Conservation (phyloP, 2,113 vertebrate genomes). For the Scomber scombrus region DNA sequence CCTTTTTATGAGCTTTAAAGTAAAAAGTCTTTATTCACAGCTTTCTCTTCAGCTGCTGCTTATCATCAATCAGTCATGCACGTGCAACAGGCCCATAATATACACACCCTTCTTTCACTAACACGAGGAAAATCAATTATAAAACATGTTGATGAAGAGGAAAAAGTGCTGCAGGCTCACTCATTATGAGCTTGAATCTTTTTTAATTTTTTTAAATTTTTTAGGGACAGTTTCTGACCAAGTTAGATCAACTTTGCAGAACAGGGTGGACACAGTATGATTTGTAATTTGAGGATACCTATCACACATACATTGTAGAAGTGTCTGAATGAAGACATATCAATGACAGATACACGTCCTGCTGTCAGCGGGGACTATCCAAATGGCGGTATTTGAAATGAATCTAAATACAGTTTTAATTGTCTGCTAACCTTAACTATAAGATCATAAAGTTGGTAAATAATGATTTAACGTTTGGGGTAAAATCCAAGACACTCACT, state of each 20-base stretch:
- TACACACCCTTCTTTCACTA: slow-evolving; percentile 3
- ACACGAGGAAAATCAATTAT: slow-evolving; percentile 39
- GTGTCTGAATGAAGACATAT: slow-evolving; percentile 89
- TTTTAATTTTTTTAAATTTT: background rate
- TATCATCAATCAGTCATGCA: slow-evolving; percentile 51
- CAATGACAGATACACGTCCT: slow-evolving; percentile 88
- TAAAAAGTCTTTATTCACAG: background rate
- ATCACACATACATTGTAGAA: slow-evolving; percentile 85
- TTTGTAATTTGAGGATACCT: slow-evolving; percentile 24
- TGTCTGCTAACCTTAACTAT: slow-evolving; percentile 59
- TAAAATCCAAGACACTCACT: background rate
- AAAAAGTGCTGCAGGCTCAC: background rate
- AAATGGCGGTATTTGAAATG: slow-evolving; percentile 48
- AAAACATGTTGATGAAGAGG: background rate
- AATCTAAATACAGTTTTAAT: slow-evolving; percentile 56
- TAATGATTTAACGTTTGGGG: background rate
- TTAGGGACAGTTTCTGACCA: background rate
- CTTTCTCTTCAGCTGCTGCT: slow-evolving; percentile 1
- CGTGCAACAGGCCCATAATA: slow-evolving; percentile 49
- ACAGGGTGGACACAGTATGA: background rate
- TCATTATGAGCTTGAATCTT: background rate
- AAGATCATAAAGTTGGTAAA: background rate
- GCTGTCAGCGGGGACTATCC: slow-evolving; percentile 82
- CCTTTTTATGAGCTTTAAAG: background rate
- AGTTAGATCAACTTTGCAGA: background rate